Evolutionary conservation across 2,113 vertebrate species (phyloP).

Genomic region (Peromyscus leucopus): DNA sequence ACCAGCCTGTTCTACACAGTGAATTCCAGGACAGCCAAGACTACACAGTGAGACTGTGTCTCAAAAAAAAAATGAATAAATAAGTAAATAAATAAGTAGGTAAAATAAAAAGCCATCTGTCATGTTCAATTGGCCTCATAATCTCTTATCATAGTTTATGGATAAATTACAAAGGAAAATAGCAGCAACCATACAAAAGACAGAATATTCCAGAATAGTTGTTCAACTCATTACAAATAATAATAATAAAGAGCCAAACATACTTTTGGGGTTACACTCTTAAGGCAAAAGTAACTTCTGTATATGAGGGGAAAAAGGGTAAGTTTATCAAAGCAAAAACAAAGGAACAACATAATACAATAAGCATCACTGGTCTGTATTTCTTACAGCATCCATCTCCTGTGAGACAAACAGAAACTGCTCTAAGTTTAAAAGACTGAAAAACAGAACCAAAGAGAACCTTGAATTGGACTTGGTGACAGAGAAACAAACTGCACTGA

Average conservation of each 20-base stretch:
- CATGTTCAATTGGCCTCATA: background rate
- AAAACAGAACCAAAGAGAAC: constrained; percentile 5
- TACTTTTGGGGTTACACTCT: background rate
- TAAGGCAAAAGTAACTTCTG: background rate
- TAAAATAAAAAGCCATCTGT: background rate
- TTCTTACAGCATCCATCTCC: background rate
- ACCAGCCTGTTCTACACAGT: background rate
- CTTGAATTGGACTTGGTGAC: background rate
- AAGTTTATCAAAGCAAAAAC: constrained; percentile 21
- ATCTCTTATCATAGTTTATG: background rate
- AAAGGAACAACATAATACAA: constrained; percentile 29
- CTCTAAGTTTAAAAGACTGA: constrained; percentile 21
- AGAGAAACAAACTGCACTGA: background rate
- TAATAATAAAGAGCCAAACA: background rate
- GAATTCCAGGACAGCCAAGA: background rate
- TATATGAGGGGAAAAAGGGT: background rate
- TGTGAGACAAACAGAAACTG: background rate
- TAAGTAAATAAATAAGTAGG: background rate
- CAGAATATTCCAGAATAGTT: background rate
- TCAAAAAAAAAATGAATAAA: background rate
- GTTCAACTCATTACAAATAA: constrained; percentile 29
- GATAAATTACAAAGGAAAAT: constrained; percentile 25
- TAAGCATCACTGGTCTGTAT: background rate
- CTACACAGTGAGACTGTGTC: background rate
- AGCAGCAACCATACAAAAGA: background rate